These are phyloP conservation scores for Schizaphis graminum DNA, from an alignment of 2,888 invertebrate species.

Conservation along the genomic window DNA sequence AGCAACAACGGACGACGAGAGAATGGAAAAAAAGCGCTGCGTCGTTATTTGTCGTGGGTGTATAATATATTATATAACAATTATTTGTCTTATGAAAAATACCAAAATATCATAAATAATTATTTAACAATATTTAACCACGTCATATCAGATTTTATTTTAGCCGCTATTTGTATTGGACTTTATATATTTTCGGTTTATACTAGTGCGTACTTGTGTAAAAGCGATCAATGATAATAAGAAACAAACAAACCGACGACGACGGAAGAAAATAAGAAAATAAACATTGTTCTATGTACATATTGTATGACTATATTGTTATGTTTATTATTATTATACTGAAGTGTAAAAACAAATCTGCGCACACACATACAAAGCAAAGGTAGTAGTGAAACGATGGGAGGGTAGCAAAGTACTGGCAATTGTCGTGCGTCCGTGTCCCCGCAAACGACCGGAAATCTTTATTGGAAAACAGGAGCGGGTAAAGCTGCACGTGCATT, in stretches of 20 bases:
- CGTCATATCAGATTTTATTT: not conserved
- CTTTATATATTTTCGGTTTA: not conserved
- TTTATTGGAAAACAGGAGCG: conserved; percentile 47
- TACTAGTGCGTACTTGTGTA: not conserved
- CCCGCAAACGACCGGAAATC: conserved; percentile 52
- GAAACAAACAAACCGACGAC: not conserved
- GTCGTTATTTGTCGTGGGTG: not conserved
- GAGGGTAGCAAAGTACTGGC: conserved; percentile 9
- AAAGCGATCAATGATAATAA: not conserved
- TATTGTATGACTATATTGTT: not conserved
- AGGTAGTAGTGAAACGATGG: not conserved
- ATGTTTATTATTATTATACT: not conserved
- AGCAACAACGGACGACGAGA: not conserved
- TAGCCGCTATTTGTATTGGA: not conserved
- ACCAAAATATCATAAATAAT: not conserved
- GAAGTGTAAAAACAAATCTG: conserved; percentile 9
- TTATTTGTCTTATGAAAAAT: conserved; percentile 4
- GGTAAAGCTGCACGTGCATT: conserved; percentile 40
- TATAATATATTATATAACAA: not conserved
- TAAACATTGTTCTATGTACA: not conserved
- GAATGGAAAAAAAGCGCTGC: not conserved
- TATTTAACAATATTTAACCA: not conserved
- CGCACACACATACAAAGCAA: not conserved
- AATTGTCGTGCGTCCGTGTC: conserved; percentile 45
- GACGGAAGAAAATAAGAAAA: not conserved